phyloP scores from a whole-genome alignment of 2,113 vertebrate species.

The Sorex fumeus region DNA sequence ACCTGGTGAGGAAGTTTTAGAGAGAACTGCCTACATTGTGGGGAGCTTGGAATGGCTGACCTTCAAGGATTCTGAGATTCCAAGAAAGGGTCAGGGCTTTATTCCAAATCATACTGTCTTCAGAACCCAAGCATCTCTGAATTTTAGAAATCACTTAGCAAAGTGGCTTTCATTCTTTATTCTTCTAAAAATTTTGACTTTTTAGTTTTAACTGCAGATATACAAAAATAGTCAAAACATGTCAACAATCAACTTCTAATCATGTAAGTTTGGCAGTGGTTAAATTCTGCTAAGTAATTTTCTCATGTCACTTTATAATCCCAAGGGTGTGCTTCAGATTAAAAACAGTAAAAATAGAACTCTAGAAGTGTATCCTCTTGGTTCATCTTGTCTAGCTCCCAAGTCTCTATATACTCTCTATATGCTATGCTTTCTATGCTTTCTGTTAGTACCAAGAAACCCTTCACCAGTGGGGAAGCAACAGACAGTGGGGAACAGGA shows the following conservation, averaged over 20 bases:
- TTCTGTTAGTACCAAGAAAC: slow-evolving; percentile 24
- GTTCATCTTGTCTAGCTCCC: not conserved
- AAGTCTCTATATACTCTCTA: not conserved
- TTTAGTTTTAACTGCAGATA: slow-evolving; percentile 9
- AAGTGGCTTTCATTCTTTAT: not conserved
- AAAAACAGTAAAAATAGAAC: slow-evolving; percentile 50
- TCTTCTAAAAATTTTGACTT: slow-evolving; percentile 32
- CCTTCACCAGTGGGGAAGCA: slow-evolving; percentile 33
- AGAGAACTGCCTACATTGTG: slow-evolving; percentile 10
- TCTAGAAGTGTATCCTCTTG: slow-evolving; percentile 34
- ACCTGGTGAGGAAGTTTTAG: slow-evolving; percentile 72
- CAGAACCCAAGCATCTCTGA: slow-evolving; percentile 8
- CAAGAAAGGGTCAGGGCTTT: slow-evolving; percentile 16
- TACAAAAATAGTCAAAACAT: not conserved
- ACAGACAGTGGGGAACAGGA: not conserved
- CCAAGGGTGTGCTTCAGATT: slow-evolving; percentile 15
- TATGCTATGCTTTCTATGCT: not conserved
- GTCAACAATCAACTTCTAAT: slow-evolving; percentile 7
- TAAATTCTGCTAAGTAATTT: slow-evolving; percentile 39
- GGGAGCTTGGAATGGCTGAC: slow-evolving; percentile 54
- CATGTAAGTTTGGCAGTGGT: not conserved
- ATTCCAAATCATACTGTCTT: slow-evolving; percentile 31
- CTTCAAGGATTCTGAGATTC: slow-evolving; percentile 62
- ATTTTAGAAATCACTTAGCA: slow-evolving; percentile 31
- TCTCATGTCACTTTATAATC: slow-evolving; percentile 22